Evolutionary conservation across 2,797 vertebrate genomes (phyloP), one percentile per base, ranked within the genome.

Genomic region (Chaenodraco wilsoni): DNA sequence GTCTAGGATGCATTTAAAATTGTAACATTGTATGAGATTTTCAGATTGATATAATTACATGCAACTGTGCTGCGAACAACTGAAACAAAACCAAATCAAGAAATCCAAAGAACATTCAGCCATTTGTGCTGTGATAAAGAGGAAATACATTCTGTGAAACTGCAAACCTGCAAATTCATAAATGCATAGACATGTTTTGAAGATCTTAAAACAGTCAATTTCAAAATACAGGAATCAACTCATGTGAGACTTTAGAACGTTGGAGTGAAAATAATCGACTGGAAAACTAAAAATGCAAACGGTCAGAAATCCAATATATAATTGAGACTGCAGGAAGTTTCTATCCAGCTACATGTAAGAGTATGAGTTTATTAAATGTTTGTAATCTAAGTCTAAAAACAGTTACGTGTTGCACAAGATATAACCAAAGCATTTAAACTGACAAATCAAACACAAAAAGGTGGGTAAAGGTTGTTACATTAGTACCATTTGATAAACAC

Each of bases 71-170:
- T 16, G 54, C 70, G 45, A 76, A 44, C 40, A 1, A 9, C 19
- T 73, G 54, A 17, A 52, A 45, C 23, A 43, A 59, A 50, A 16
- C 3, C 54, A 67, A 9, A 55, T 69, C 41, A 44, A 60, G 48
- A 69, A 65, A 72, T 37, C 33, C 14, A 65, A 69, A 23, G 2
- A 83, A 89, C 87, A 90, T 90, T 92, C 79, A 82, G 60, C 57
- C 44, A 51, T 76, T 84, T 81, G 55, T 78, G 82, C 46, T 72
- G 62, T 67, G 43, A 62, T 77, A 58, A 55, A 81, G 63, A 69
- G 48, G 33, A 23, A 78, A 80, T 88, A 92, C 89, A 92, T 90
- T 91, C 89, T 54, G 79, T 84, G 79, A 83, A 80, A 48, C 46
- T 19, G 5, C 61, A 45, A 83, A 88, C 44, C 50, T 74, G 79